Evolutionary conservation across 2,113 vertebrate genomes (phyloP), one percentile per base, ranked within the genome.

Genomic region (Vidua chalybeata): DNA sequence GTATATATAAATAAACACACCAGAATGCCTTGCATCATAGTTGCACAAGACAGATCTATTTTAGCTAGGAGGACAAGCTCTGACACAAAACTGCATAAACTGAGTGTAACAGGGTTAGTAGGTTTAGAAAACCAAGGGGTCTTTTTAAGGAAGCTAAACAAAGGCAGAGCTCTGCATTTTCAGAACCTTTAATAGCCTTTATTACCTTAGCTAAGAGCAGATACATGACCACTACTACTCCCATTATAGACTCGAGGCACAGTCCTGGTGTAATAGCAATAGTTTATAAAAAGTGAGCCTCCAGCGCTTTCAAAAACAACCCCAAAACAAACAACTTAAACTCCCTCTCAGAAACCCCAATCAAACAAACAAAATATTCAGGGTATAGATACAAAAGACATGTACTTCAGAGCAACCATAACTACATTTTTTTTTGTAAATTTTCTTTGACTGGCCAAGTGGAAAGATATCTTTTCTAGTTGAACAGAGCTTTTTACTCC

Each of bases 181-280:
- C 35, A 75, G 63, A 67, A 12, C 27, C 9, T 46, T 68, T 73
- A 6, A 10, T 37, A 41, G 64, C 27, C 30, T 79, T 63, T 54
- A 52, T 20, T n/a, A 35, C 33, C 30, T 56, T 4, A 15, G 15
- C 7, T 35, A 84, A 73, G 28, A 61, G 24, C 9, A 54, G 39
- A 49, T 8, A 69, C 3, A 4, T 2, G 17, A 21, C 39, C 55
- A 35, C 27, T 16, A 17, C 8, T 27, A 10, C 8, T 23, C 7
- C 10, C n/a, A 1, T 28, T 45, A 27, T 0, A 18, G 13, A 64
- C 31, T 11, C 0, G 0, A 63, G 54, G 43, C 10, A 13, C 43
- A 62, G 19, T 12, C 28, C 19, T 74, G 17, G 8, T 11, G 3
- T 49, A 30, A 17, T 1, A 17, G 14, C 6, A 62, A 18, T 5